phyloP scores from a whole-genome alignment of 2,113 vertebrate species.

The Otolemur garnettii region DNA sequence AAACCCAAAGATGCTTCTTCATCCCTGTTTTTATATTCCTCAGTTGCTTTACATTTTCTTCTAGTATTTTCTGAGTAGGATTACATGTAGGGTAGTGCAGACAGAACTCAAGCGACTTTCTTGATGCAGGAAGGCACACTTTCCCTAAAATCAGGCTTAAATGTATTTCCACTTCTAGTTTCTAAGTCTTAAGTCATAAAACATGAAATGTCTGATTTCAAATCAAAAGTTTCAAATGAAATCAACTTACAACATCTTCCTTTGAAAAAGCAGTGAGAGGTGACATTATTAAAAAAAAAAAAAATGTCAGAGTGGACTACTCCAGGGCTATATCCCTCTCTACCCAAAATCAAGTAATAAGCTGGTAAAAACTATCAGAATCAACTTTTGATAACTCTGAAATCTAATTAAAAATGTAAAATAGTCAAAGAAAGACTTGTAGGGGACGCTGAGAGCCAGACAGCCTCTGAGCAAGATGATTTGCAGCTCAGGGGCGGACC shows the following conservation, averaged over 20 bases:
- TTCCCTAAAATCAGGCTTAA: background rate
- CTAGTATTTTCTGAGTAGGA: background rate
- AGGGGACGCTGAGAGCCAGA: too few relatives aligned
- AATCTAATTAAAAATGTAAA: slow-evolving; percentile 13
- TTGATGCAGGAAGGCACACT: background rate
- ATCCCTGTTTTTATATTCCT: background rate
- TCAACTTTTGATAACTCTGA: background rate
- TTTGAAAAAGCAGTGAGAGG: background rate
- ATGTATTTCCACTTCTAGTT: background rate
- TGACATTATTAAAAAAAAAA: background rate
- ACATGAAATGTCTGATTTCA: too few relatives aligned
- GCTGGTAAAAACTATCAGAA: background rate
- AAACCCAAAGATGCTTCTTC: slow-evolving; percentile 7
- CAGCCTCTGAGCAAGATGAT: too few relatives aligned
- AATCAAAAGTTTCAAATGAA: slow-evolving; percentile 7
- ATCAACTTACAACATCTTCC: background rate
- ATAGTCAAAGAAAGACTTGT: background rate
- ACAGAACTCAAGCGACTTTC: background rate
- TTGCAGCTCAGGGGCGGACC: too few relatives aligned
- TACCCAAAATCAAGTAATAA: background rate
- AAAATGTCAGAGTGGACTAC: background rate
- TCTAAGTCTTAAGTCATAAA: background rate
- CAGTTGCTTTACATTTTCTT: background rate
- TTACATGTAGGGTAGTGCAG: background rate
- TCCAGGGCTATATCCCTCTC: background rate